phyloP scores from a whole-genome alignment of 2,797 vertebrate genomes.

The Sebastes variabilis region DNA sequence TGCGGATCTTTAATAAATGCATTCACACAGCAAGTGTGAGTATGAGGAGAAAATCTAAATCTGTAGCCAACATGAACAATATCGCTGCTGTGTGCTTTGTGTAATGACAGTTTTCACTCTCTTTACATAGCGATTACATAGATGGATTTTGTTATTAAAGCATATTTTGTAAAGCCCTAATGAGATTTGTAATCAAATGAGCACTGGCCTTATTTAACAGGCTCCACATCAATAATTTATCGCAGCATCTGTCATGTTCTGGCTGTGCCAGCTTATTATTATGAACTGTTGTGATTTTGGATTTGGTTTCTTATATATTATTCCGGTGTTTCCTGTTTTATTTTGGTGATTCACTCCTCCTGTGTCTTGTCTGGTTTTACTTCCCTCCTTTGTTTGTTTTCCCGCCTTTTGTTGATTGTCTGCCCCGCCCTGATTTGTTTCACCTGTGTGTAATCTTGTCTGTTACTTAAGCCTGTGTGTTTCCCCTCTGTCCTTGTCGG shows the following conservation, averaged over 20 bases:
- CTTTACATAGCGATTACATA: conserved; percentile 33
- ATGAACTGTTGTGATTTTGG: too few species aligned
- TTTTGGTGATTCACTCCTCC: too few species aligned
- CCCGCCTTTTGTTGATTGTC: too few species aligned
- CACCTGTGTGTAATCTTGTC: too few species aligned
- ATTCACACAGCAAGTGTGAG: background rate
- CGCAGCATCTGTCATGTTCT: conserved; percentile 28
- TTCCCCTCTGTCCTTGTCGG: too few species aligned
- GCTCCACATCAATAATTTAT: conserved; percentile 57
- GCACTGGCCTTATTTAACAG: conserved; percentile 46
- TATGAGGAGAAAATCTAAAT: background rate
- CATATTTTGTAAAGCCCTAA: conserved; percentile 50
- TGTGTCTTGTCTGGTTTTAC: too few species aligned
- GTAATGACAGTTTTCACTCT: conserved; percentile 35
- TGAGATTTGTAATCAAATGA: conserved; percentile 60
- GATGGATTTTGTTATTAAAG: conserved; percentile 54
- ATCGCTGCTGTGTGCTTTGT: background rate
- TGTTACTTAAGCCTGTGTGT: too few species aligned
- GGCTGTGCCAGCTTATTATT: too few species aligned
- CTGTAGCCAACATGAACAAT: background rate
- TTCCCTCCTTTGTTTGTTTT: too few species aligned
- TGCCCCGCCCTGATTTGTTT: too few species aligned
- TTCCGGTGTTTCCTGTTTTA: too few species aligned
- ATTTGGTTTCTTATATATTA: too few species aligned
- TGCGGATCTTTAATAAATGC: background rate